Conservation (phyloP, 2,888 invertebrate species). For the Polymixis flavicincta region DNA sequence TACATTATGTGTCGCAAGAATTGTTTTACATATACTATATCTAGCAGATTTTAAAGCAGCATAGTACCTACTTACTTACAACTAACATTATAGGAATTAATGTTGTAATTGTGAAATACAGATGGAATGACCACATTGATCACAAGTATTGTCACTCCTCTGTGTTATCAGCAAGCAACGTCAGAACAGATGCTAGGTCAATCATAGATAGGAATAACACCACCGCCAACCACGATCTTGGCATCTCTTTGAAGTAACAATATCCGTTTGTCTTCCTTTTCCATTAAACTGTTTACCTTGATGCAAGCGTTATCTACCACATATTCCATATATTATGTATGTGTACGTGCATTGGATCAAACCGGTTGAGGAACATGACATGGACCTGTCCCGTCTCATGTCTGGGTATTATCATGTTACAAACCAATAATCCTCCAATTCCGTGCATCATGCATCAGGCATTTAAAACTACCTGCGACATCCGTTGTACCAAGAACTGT, state of each 20-base stretch:
- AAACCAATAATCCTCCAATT: constrained; percentile 23
- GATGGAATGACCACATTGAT: not conserved
- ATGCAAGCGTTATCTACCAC: not conserved
- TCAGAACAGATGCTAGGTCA: not conserved
- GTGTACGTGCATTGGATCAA: too few species aligned
- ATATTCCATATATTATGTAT: not conserved
- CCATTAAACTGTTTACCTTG: not conserved
- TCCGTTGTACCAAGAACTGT: constrained; percentile 54
- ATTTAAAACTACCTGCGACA: constrained; percentile 41
- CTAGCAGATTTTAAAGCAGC: not conserved
- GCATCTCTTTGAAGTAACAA: constrained; percentile 10
- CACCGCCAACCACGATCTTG: not conserved
- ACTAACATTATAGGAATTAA: not conserved
- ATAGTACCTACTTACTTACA: not conserved
- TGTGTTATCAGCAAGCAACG: too few species aligned
- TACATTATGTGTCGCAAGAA: not conserved
- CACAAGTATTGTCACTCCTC: not conserved
- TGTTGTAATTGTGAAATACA: not conserved
- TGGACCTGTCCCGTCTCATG: not conserved
- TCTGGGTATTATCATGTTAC: constrained; percentile 14
- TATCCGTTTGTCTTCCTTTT: constrained; percentile 1
- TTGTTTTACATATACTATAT: not conserved
- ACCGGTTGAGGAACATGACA: not conserved
- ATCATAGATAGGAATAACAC: constrained; percentile 21
- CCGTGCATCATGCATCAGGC: constrained; percentile 43